Evolutionary conservation across 2,888 invertebrate species (phyloP).

Genomic region (Zaprionus obscuricornis): DNA sequence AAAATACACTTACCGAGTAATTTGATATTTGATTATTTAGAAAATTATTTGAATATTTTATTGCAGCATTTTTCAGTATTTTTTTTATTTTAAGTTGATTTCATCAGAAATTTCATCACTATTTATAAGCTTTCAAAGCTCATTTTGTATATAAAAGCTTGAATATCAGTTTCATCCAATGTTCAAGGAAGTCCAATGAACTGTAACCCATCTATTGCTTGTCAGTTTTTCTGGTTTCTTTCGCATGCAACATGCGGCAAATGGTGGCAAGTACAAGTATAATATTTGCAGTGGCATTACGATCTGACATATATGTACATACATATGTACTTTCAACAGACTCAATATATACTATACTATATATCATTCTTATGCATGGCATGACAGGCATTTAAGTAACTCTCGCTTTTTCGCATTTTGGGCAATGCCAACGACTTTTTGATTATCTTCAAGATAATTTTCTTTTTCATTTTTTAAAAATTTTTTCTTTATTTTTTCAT

Average conservation of each 20-base stretch:
- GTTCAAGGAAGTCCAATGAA: too few species aligned
- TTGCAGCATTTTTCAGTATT: neutral
- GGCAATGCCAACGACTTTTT: slow-evolving; percentile 57
- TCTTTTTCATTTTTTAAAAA: slow-evolving; percentile 14
- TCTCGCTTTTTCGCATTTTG: slow-evolving; percentile 43
- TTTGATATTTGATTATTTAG: neutral
- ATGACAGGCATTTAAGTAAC: slow-evolving; percentile 53
- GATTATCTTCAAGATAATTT: slow-evolving; percentile 45
- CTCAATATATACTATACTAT: too few species aligned
- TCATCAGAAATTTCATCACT: neutral
- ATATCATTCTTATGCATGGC: slow-evolving; percentile 34
- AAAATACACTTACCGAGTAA: neutral
- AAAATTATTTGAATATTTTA: neutral
- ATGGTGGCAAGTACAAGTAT: too few species aligned
- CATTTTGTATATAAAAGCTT: neutral
- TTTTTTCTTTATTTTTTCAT: neutral
- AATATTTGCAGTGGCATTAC: too few species aligned
- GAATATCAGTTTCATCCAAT: too few species aligned
- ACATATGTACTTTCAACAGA: slow-evolving; percentile 18
- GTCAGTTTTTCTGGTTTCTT: too few species aligned
- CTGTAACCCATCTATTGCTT: too few species aligned
- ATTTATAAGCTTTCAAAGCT: neutral
- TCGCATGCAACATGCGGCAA: too few species aligned
- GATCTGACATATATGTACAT: neutral
- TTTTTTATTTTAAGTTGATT: neutral